Evolutionary conservation across 2,113 vertebrate species (phyloP), one percentile per base, ranked within the genome.

Genomic region (Elephas maximus): DNA sequence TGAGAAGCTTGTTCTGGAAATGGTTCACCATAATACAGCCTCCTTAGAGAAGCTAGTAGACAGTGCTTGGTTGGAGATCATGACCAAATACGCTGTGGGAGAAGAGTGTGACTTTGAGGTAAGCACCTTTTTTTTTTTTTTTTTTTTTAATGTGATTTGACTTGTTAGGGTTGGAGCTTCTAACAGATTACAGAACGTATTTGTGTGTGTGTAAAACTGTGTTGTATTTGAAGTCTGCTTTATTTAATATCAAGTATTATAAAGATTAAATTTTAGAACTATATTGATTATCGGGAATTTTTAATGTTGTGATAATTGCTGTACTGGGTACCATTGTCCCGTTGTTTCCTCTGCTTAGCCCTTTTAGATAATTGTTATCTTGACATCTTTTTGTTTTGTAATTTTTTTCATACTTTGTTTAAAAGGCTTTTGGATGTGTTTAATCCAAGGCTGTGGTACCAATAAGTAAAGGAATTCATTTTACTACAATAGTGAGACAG

Each of bases 81-180:
- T 99, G 98, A 99, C 99, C 95, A 99, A 99, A 97, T 99, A 99
- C 2, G 99, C 99, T 11, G 98, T 99, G 95, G 99, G 98, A 77
- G 99, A 99, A 98, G 99, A 99, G 87, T 99, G 99, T 96, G 99
- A 99, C 98, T 99, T 99, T 97, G 98, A 99, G 99, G 99, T 99
- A 97, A 98, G 99, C 7, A 30, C 73, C 44, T 81, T 0, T 88
- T 87, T 96, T 21, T 26, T 48, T 30, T 20, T n/a, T n/a, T 48
- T 0, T 67, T 18, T 79, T 94, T 93, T 44, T 0, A 60, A 60
- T 82, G 11, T 76, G 11, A 57, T 91, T 95, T 88, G 37, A 78
- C 28, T 82, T 48, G 28, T 89, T 33, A 45, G 14, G 79, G 57
- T 87, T 93, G 21, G 60, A 80, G 48, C 20, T 84, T 69, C 65